Percentiles rank a stretch among this genome's conserved stretches.
phyloP scores from a whole-genome alignment of 2,888 invertebrate species.

The Macaria liturata region DNA sequence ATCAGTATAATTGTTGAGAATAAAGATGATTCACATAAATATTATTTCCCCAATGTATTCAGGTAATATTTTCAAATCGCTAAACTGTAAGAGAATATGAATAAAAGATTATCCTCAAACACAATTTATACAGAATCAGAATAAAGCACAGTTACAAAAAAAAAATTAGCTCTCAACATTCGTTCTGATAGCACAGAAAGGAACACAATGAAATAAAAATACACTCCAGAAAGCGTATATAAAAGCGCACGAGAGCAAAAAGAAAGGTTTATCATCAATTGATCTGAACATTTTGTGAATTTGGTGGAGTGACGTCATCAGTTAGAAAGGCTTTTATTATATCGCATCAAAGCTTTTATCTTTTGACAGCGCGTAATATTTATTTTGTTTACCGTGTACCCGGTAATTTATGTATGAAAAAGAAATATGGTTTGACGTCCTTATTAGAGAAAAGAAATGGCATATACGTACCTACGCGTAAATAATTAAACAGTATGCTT shows the following conservation, averaged over 20 bases:
- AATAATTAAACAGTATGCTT: no score
- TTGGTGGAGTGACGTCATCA: constrained; percentile 22
- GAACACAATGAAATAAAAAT: constrained; percentile 9
- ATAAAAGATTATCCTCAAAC: neutral
- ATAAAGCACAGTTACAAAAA: no score
- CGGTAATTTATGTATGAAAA: constrained; percentile 12
- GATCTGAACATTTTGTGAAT: constrained; percentile 13
- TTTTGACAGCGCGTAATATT: constrained; percentile 25
- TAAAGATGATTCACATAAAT: no score
- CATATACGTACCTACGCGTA: no score
- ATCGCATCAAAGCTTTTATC: constrained; percentile 29
- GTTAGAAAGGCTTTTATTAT: constrained; percentile 21
- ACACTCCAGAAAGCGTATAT: constrained; percentile 5
- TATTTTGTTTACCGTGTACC: constrained; percentile 24
- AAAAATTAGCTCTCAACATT: neutral
- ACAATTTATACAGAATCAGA: no score
- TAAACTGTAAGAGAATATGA: neutral
- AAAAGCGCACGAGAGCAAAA: constrained; percentile 4
- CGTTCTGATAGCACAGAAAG: neutral
- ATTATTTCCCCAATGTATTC: no score
- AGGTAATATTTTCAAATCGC: no score
- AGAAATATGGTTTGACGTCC: constrained; percentile 1
- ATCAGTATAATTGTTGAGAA: no score
- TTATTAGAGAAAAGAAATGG: constrained; percentile 5
- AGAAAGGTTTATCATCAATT: constrained; percentile 13